Conservation (phyloP, 2,888 invertebrate species). For the Eilema sororculum region DNA sequence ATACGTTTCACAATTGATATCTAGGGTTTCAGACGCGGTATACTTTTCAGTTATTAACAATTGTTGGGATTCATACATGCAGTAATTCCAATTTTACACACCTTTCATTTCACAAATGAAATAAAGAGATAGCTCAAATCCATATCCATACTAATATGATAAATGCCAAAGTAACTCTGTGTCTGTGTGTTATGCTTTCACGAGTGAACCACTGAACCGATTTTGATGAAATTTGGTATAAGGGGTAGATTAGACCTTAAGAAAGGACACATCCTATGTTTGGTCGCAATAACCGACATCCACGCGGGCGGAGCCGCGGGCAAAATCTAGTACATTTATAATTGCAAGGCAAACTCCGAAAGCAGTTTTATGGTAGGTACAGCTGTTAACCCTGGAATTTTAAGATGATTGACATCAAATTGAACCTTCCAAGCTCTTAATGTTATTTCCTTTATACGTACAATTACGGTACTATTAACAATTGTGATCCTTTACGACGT, state of each 20-base stretch:
- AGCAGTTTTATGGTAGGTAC: background rate
- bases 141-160: too few species aligned
- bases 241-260: too few species aligned
- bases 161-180: too few species aligned
- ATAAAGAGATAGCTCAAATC: background rate
- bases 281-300: too few species aligned
- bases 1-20: background rate
- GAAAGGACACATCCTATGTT: too few species aligned
- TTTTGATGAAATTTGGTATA: too few species aligned
- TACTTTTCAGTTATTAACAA: background rate
- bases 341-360: background rate
- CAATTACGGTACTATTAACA: background rate
- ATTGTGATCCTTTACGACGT: background rate
- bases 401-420: background rate
- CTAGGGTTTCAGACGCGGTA: background rate
- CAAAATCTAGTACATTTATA: too few species aligned
- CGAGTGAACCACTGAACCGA: too few species aligned
- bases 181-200: too few species aligned
- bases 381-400: background rate
- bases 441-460: background rate
- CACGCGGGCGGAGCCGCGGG: too few species aligned
- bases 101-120: background rate
- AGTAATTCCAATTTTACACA: background rate
- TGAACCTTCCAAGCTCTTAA: background rate
- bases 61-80: background rate